Base-by-base conservation (phyloP, 2,888 invertebrate genomes). In the Papilio demoleus region DNA sequence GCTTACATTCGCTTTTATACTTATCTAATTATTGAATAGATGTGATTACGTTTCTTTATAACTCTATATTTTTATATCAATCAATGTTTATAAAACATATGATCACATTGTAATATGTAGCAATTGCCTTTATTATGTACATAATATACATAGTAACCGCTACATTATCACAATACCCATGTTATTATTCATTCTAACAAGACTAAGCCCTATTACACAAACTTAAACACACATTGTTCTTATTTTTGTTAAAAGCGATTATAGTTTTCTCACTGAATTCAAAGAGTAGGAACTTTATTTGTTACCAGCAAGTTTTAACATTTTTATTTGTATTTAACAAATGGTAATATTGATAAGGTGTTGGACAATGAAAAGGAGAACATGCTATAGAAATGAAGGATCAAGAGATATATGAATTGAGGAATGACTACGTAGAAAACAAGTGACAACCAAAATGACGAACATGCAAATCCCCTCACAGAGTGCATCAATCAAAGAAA, bases 1-100 rank as follows among this genome's bases (percentile, higher is more conserved):
- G 73, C 72, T 72, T 71, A 72, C 73, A 74, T 75, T 75, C 74
- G 70, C 72, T 73, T 75, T 75, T 70, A 70, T 74, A 67, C 58
- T 63, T 65, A 56, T 68, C 70, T 66, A 69, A 61, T 64, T 63
- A 65, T 67, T 63, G 53, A 67, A 22, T 12, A 47, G 14, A 47
- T 27, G 47, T n/a, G 14, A 45, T 64, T 38, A 64, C 47, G 45
- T 63, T 63, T 45, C 47, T 63, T 45, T 38, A 31, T 31, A 59
- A 64, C 36, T 14, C 24, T 38, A 31, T 40, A 36, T 17, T 59
- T 36, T 36, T 31, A 59, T 36, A 38, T 5, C 0, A 11, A 22
- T 36, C n/a, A 22, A 59, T 22, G 38, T 59, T 59, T 59, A 38
- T 56, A 56, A 31, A 56, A 56, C 17, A 56, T 14, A n/a, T 27